Evolutionary conservation across 2,888 invertebrate genomes (phyloP), one percentile per base, ranked within the genome.

Genomic region (Drosophila kuntzei): DNA sequence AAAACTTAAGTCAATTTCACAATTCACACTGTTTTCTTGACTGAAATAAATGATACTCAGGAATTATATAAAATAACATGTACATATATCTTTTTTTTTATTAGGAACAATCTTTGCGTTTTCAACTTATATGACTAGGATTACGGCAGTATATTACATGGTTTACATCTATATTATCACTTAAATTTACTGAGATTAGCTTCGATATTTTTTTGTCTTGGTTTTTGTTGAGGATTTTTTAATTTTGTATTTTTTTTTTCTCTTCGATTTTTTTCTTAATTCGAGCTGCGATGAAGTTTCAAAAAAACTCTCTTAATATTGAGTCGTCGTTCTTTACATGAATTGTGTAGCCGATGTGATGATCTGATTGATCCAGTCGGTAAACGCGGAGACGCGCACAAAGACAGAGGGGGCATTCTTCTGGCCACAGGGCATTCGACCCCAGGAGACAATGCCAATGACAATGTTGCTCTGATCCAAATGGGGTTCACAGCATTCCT

Each of bases 401-500:
- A 93, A 93, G 1, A 93, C 93, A 0, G 93, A 93, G 0, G 93
- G 93, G 1, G 91, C 84, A 53, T 91, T 91, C 34, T 80, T 81
- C 32, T 86, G 83, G 4, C 93, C 93, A 67, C 93, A 93, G 2
- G 93, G 93, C 71, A 91, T 89, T 57, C 89, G 76, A 12, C 93
- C 93, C 93, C 93, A 94, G 2, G 94, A 93, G 11, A 93, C 93
- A 47, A 94, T 90, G 68, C 94, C 94, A 58, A 93, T 90, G 76
- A 90, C 89, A 2, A 86, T 86, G 62, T 80, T 77, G 22, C 67
- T 71, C 36, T 80, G 78, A n/a, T 84, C 78, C 43, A 79, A 79
- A 41, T 76, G 77, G 3, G 79, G 66, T 9, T 84, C 83, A 59
- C 86, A 87, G 73, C 89, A 88, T 46, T 89, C 76, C 64, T 92